Percentiles rank a stretch among this genome's conserved stretches.
These are phyloP conservation scores for Eudemis profundana DNA, from an alignment of 2,888 invertebrate species.

Conservation along the genomic window DNA sequence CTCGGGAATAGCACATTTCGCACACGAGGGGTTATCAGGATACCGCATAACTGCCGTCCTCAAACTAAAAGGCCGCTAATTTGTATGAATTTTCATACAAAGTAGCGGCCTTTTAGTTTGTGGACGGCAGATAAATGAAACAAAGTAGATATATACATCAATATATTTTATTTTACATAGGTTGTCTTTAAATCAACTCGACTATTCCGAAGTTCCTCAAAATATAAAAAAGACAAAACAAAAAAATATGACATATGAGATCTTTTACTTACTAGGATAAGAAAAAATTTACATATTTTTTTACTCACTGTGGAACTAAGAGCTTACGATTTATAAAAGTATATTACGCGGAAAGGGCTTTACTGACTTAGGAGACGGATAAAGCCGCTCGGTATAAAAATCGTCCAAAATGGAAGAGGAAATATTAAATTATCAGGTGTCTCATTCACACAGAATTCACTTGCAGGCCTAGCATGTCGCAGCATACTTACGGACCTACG, in stretches of 20 bases:
- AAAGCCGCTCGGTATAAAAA: constrained; percentile 12
- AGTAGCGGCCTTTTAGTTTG: not conserved
- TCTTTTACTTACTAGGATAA: constrained; percentile 85
- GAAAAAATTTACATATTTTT: constrained; percentile 82
- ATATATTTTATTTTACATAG: constrained; percentile 85
- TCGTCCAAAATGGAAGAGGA: constrained; percentile 19
- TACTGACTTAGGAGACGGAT: constrained; percentile 53
- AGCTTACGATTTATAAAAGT: constrained; percentile 76
- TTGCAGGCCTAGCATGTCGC: not conserved
- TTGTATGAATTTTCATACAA: too few relatives aligned
- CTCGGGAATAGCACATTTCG: too few relatives aligned
- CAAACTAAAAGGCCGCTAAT: too few relatives aligned
- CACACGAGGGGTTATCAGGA: too few relatives aligned
- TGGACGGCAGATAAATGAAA: constrained; percentile 59
- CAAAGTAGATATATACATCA: constrained; percentile 79
- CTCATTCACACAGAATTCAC: constrained; percentile 1
- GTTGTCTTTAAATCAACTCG: constrained; percentile 85
- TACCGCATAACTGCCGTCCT: too few relatives aligned
- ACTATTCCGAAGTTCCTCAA: constrained; percentile 84
- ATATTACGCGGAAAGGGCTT: constrained; percentile 67
- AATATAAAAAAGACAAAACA: constrained; percentile 85
- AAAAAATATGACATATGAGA: constrained; percentile 84
- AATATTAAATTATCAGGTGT: constrained; percentile 8
- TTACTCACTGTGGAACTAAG: constrained; percentile 82
- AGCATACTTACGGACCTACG: too few relatives aligned